Evolutionary conservation across 2,888 invertebrate species (phyloP), one percentile per base, ranked within the genome.

Genomic region (Syrphus vitripennis): DNA sequence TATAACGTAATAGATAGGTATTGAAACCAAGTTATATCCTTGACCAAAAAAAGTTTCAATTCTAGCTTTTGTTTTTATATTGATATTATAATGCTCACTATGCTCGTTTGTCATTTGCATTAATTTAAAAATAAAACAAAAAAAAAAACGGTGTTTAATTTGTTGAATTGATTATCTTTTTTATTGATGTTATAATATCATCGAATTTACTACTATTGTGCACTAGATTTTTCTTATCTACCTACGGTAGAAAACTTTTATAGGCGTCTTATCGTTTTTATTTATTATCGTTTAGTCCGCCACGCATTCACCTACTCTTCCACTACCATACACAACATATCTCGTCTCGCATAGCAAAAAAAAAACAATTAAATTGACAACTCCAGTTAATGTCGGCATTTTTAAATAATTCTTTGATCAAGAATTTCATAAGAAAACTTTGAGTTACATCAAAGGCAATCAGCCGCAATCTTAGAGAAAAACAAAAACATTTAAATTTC

Each of bases 341-440:
- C 81, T 81, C 61, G 24, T 86, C 81, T 81, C 61, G 24, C 24
- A 50, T 50, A 50, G 16, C n/a, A n/a, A 59, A 70, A 42, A 5
- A 10, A 9, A 67, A 14, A 81, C 61, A 74, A 70, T 69, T 72
- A 69, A 70, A 77, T 86, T 86, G 81, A 81, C 86, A 86, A 77
- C 74, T 77, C 55, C 72, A 77, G 81, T 81, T 82, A 81, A 63
- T 67, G 86, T 72, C 86, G 86, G 86, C 77, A 53, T 82, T 81
- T 82, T 81, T 86, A 77, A 86, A 74, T 82, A 74, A 77, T 31
- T 59, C 86, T 86, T 81, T 86, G 86, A 86, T 81, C 69, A 72
- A 74, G 37, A 55, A 72, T 48, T 80, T 40, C 12, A 16, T 16
- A 31, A 29, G 65, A 48, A 65, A 48, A 48, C 48, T 31, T 26